Evolutionary conservation across 2,797 vertebrate genomes (phyloP), one percentile per base, ranked within the genome.

Genomic region (Lagodon rhomboides): DNA sequence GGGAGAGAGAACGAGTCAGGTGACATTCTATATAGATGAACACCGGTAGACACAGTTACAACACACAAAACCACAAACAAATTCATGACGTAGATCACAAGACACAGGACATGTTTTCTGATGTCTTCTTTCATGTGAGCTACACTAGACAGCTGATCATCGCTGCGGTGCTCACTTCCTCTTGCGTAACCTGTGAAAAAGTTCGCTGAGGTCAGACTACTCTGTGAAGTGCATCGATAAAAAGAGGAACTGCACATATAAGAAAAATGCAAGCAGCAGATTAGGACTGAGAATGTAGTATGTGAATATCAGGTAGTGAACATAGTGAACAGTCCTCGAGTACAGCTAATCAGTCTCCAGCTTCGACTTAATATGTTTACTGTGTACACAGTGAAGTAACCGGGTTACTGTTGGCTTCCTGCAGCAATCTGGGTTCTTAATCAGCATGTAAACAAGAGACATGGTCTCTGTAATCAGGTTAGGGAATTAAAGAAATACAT

Each of bases 201-300:
- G 46, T 11, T 77, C 15, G 27, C 55, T 58, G 60, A 43, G 77
- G 55, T 78, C 50, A 61, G 30, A 23, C 1, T 49, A 34, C 58
- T 72, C 43, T 23, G n/a, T 66, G 23, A 55, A 6, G 22, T 68
- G 0, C 5, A 27, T 27, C 1, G 17, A 71, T 1, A 73, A 22
- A 73, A 22, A 60, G 34, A 69, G 56, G 70, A 84, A 79, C 23
- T 73, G 44, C 84, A 66, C 84, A 66, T 49, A 44, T 23, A 67
- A 41, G 1, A 68, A 38, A 73, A 3, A 58, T 11, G 5, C 20
- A 41, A 22, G 27, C 44, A 66, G 53, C 27, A 65, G 47, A 66
- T 20, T 22, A 50, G 65, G 64, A 54, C 16, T 46, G 11, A 44
- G 61, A n/a, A 51, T 4, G 27, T 17, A n/a, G 20, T 12, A 4